Conservation (phyloP, 2,888 invertebrate genomes). For the Dysmachus trigonus region DNA sequence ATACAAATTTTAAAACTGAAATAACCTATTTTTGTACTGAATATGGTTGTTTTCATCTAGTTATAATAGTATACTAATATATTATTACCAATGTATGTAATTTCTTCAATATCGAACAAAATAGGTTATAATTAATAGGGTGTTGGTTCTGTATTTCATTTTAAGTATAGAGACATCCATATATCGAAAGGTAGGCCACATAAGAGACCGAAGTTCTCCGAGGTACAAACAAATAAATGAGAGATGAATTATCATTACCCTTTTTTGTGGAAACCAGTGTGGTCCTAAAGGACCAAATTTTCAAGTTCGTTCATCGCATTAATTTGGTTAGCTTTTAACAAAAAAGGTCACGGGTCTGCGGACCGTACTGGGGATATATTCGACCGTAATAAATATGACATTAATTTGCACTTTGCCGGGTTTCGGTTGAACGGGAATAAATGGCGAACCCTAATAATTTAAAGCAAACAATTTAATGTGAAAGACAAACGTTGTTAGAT, state of each 20-base stretch:
- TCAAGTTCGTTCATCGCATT: neutral
- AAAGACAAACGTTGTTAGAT: conserved; percentile 20
- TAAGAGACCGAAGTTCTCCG: neutral
- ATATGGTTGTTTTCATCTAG: too few relatives aligned
- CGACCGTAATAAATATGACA: conserved; percentile 28
- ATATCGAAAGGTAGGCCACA: neutral
- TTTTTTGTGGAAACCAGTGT: neutral
- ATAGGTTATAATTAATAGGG: too few relatives aligned
- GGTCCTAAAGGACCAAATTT: neutral
- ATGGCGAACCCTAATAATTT: conserved; percentile 25
- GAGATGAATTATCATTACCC: neutral
- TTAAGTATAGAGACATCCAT: too few relatives aligned
- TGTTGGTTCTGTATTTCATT: too few relatives aligned
- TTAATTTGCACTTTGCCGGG: conserved; percentile 31
- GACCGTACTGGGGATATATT: neutral
- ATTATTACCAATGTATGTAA: too few relatives aligned
- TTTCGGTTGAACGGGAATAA: neutral
- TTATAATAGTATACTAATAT: too few relatives aligned
- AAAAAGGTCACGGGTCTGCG: neutral
- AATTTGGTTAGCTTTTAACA: neutral
- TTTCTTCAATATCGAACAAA: too few relatives aligned
- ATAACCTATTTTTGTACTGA: too few relatives aligned
- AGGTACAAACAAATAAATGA: neutral
- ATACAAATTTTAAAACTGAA: too few relatives aligned
- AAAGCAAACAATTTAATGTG: conserved; percentile 30